Evolutionary conservation across 2,113 vertebrate species (phyloP), one percentile per base, ranked within the genome.

Genomic region (Peucedramus taeniatus): DNA sequence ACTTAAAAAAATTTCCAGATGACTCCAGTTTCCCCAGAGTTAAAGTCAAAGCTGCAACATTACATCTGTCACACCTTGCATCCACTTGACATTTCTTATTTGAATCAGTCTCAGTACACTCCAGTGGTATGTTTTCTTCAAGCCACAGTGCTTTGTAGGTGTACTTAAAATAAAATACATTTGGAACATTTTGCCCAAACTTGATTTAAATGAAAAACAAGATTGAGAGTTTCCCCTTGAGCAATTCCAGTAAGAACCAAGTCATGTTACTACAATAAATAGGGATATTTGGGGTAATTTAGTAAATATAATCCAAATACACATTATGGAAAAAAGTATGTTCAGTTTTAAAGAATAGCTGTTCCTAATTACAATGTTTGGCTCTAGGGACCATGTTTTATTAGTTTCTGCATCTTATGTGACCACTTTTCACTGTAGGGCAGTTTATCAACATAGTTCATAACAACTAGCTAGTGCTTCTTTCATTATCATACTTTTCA

Each of bases 21-120:
- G 0, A 54, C 19, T 16, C 53, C 33, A 30, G 9, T 69, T 64
- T 80, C 65, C 35, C 69, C 16, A 51, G 49, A 51, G 35, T 31
- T 83, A 80, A 33, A 80, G 17, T 27, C 16, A 24, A 72, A 69
- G 40, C 33, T 26, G 42, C 28, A 64, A 8, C 4, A 17, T n/a
- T 23, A 31, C 0, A 1, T 54, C 31, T 59, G 33, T 39, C 18
- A 37, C n/a, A 26, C 33, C 33, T 49, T 39, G 9, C 35, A 64
- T 20, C 18, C 28, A 24, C 10, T 10, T 50, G 21, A 54, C 26
- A 30, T 27, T 59, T 72, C 30, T 53, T 33, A 37, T 12, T 86
- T 7, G 1, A 76, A 56, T 37, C 16, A 20, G 44, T 8, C 31
- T 76, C 33, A 10, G 17, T 42, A 26, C 0, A 1, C 18, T 28